Base-by-base conservation (phyloP, 2,888 invertebrate species). In the Phalera bucephala region DNA sequence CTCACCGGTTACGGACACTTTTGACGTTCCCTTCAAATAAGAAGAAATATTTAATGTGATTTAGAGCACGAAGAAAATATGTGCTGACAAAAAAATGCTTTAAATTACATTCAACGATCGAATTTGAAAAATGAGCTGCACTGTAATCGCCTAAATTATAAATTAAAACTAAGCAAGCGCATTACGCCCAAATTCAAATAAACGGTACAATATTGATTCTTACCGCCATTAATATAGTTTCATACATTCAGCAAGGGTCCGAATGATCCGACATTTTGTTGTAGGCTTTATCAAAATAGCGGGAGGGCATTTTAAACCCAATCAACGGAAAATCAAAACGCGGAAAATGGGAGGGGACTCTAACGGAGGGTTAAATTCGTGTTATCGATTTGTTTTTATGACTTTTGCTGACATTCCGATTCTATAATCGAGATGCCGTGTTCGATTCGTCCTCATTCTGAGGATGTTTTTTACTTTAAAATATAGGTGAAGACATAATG, bases 261-360 rank as follows among this genome's bases (percentile, higher is more conserved):
- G 46, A 66, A 52, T 51, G 56, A 66, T 66, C 71, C 68, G 55
- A 63, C 66, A 74, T 79, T 73, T 81, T 77, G 77, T 76, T 68
- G 66, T 66, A 57, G 68, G 77, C 73, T 76, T 75, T 82, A 81
- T 74, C 74, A 79, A 80, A 80, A 85, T 76, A 77, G 73, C 74
- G 61, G 72, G 72, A 73, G 78, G 78, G 76, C 76, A 83, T 83
- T 88, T 86, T 86, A 85, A 87, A 86, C 85, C 79, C 82, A 86
- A 88, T 87, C 84, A 85, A 83, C 62, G 77, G 80, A 83, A 86
- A 89, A 86, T 87, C 87, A 87, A 86, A 88, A 86, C 69, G 84
- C 87, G 85, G 85, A 85, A 87, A 87, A 88, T 83, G 65, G 74
- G 65, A 79, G 79, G 85, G 85, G 72, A 64, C 72, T 76, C 70